These are phyloP conservation scores for Sitophilus oryzae DNA, from an alignment of 1,140 invertebrate genomes.

Conservation along the genomic window DNA sequence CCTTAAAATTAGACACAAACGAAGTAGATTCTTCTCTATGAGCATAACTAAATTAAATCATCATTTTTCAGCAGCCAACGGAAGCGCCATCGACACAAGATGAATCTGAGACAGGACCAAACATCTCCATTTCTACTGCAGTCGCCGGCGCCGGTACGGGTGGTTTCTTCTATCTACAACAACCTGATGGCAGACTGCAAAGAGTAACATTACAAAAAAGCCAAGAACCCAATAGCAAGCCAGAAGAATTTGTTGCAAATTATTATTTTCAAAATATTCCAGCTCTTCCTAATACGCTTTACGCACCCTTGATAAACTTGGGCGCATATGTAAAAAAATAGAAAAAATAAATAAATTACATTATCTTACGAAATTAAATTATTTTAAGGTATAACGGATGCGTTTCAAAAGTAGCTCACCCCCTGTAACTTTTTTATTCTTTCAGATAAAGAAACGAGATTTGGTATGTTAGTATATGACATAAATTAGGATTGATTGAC, in stretches of 20 bases:
- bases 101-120: conserved; percentile 8
- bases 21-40: no score
- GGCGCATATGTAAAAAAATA: conserved; percentile 5
- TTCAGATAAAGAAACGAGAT: no score
- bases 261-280: conserved; percentile 29
- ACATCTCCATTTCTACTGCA: conserved; percentile 25
- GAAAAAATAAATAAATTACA: not conserved
- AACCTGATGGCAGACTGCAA: conserved; percentile 26
- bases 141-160: conserved; percentile 11
- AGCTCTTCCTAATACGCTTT: conserved; percentile 20
- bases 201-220: conserved; percentile 22
- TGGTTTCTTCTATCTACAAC: conserved; percentile 22
- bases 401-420: no score
- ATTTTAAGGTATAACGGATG: no score
- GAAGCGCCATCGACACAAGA: not conserved
- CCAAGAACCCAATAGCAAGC: conserved; percentile 17
- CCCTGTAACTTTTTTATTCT: no score
- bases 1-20: no score
- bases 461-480: no score
- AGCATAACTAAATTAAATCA: not conserved
- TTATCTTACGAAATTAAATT: no score
- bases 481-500: no score
- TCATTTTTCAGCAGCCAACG: not conserved
- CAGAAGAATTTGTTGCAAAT: conserved; percentile 26
- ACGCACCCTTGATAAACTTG: conserved; percentile 22